These are phyloP conservation scores for Diplolepis rosae DNA, from an alignment of 2,888 invertebrate genomes.

Conservation along the genomic window DNA sequence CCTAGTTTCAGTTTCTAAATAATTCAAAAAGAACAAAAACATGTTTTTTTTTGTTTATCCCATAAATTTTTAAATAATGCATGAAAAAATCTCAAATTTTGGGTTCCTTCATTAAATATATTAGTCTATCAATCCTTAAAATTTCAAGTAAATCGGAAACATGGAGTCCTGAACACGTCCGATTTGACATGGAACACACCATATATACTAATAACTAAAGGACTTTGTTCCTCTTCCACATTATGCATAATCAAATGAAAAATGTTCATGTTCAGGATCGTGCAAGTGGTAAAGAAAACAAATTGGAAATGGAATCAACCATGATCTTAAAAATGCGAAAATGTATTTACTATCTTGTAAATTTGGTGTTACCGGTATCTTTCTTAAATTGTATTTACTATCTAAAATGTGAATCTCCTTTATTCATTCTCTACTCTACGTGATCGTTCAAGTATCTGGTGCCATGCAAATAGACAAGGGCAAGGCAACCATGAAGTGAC, in stretches of 20 bases:
- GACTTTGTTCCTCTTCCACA: too few species aligned
- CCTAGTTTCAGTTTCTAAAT: too few species aligned
- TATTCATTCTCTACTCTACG: slow-evolving; percentile 2
- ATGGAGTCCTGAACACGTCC: too few species aligned
- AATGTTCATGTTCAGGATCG: slow-evolving; percentile 22
- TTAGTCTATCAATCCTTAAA: too few species aligned
- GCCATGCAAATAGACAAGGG: neutral
- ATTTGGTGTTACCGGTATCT: neutral
- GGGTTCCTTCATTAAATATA: too few species aligned
- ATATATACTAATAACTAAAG: too few species aligned
- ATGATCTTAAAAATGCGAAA: neutral
- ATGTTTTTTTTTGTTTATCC: too few species aligned
- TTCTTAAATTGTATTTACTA: neutral
- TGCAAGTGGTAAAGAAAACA: slow-evolving; percentile 23
- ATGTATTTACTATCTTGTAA: neutral
- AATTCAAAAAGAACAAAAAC: too few species aligned
- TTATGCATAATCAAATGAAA: neutral
- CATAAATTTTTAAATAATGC: too few species aligned
- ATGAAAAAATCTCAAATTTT: too few species aligned
- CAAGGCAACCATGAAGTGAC: slow-evolving; percentile 21
- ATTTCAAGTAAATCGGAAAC: too few species aligned
- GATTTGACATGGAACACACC: too few species aligned
- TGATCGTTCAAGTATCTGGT: neutral
- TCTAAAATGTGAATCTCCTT: neutral
- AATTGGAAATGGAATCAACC: neutral